Evolutionary conservation across 1,140 invertebrate species (phyloP).

Genomic region (Sesamia nonagrioides): DNA sequence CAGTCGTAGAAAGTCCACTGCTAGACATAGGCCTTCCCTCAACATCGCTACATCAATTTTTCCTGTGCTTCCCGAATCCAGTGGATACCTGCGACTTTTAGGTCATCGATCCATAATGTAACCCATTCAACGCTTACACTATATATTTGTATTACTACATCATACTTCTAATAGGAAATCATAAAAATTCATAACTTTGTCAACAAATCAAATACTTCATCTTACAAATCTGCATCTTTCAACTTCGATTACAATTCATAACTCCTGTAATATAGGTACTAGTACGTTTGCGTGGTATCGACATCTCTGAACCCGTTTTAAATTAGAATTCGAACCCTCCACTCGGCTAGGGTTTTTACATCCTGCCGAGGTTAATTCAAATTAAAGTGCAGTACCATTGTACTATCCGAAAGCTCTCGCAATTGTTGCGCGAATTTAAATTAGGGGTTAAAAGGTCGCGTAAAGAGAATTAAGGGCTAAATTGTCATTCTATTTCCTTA

Average conservation of each 20-base stretch:
- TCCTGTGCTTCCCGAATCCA: no score
- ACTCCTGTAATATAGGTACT: neutral
- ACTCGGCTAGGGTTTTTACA: constrained; percentile 25
- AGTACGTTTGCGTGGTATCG: constrained; percentile 43
- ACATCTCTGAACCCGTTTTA: constrained; percentile 24
- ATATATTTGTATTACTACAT: no score
- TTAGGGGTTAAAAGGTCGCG: constrained; percentile 27
- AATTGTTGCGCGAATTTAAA: constrained; percentile 38
- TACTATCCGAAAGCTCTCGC: neutral
- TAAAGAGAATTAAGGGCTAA: constrained; percentile 4
- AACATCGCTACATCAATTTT: no score
- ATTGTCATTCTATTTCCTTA: constrained; percentile 35
- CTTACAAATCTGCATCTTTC: no score
- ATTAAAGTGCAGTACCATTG: constrained; percentile 34
- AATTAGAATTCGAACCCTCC: constrained; percentile 18
- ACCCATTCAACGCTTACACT: no score
- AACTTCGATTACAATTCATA: constrained; percentile 40
- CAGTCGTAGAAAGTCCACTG: no score
- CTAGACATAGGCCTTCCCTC: no score
- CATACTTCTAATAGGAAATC: no score
- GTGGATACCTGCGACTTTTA: no score
- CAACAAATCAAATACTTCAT: no score
- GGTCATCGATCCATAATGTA: no score
- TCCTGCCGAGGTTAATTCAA: constrained; percentile 12
- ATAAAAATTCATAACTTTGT: no score